A percentile compares a stretch with the other conserved stretches of the same genome.
Evolutionary conservation across 2,888 invertebrate genomes (phyloP).

Genomic region (Eugnorisma glareosa): DNA sequence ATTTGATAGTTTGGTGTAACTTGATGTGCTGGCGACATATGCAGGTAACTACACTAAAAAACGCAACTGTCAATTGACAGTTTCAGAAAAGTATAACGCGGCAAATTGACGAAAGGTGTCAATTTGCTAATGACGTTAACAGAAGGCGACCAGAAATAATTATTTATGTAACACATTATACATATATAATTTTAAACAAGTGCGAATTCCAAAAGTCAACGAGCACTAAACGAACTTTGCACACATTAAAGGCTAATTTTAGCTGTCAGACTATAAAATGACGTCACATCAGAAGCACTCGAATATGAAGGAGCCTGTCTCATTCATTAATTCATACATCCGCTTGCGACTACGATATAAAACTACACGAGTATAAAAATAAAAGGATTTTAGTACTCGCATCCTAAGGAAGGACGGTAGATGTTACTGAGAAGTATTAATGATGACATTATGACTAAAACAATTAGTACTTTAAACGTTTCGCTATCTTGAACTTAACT

Average conservation of each 20-base stretch:
- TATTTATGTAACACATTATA: no score
- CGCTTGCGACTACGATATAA: slow-evolving; percentile 31
- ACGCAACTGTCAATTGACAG: neutral
- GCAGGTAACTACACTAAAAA: no score
- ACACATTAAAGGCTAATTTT: slow-evolving; percentile 49
- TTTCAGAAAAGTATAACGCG: neutral
- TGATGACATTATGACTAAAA: neutral
- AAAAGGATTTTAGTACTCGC: slow-evolving; percentile 14
- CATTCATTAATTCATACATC: slow-evolving; percentile 59
- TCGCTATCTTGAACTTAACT: neutral
- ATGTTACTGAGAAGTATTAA: neutral
- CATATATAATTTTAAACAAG: neutral
- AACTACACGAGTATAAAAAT: slow-evolving; percentile 20
- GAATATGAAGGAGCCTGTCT: slow-evolving; percentile 48
- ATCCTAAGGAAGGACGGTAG: neutral
- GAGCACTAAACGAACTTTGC: slow-evolving; percentile 11
- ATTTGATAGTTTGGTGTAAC: no score
- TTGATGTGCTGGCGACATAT: no score
- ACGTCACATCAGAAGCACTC: slow-evolving; percentile 43
- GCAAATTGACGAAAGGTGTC: neutral
- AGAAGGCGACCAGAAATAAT: no score
- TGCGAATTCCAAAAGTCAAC: slow-evolving; percentile 13
- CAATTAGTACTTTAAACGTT: neutral
- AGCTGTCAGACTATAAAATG: slow-evolving; percentile 39
- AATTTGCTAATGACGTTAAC: neutral